Evolutionary conservation across 1,140 invertebrate species (phyloP), one percentile per base, ranked within the genome.

Genomic region (Teleopsis dalmanni): DNA sequence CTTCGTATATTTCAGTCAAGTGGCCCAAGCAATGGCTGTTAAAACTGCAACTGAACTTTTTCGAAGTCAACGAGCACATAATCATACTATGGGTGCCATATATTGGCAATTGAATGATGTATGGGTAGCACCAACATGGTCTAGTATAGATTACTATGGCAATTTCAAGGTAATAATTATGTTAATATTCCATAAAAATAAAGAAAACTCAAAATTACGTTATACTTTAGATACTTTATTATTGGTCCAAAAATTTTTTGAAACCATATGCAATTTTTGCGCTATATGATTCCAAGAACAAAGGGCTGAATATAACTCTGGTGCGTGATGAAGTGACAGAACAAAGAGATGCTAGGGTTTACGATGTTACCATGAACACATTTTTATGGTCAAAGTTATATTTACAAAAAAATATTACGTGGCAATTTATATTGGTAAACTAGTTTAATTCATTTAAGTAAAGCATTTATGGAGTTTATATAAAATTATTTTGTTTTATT

Each of bases 41-140:
- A 91, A 90, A 70, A 78, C 81, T 9, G 82, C 95, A 70, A 86
- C 90, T 0, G 94, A 98, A 70, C 81, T 81, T 55, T 97, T 96
- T 70, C 76, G 93, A 25, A 81, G 88, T 4, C 70, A 77, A 49
- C 71, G 75, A 13, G 81, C 82, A 3, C 76, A 82, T 72, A 86
- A 90, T 29, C 66, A 74, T 19, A 92, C 88, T 0, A 98, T 96
- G 90, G 96, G 96, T 11, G 93, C 95, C 8, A 75, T 99, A 19
- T 98, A 97, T 73, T 99, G 97, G 97, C 96, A 99, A 69, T 70
- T 99, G 3, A 98, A 99, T 73, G 95, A 99, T 72, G 88, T 98
- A 27, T 99, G 96, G 96, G 86, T 90, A 62, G 94, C 91, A 7
- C 92, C 95, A 1, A 90, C 92, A 4, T 99, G 96, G 95, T 86